Conservation (phyloP, 2,888 invertebrate species). For the Amiota mariae region DNA sequence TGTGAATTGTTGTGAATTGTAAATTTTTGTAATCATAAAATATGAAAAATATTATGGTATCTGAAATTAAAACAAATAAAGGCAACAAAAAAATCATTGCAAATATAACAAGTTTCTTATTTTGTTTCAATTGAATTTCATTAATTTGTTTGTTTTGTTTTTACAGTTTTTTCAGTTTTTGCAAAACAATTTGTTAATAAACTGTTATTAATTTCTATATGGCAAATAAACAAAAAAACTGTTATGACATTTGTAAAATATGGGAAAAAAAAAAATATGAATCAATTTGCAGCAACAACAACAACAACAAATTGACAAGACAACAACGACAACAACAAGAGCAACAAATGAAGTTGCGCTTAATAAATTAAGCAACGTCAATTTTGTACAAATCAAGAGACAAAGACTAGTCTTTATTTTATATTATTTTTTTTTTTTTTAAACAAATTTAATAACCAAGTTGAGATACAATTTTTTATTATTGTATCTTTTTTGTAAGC, state of each 20-base stretch:
- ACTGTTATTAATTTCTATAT: slow-evolving; percentile 8
- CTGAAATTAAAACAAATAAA: no score
- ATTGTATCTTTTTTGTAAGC: background rate
- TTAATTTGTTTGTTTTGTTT: no score
- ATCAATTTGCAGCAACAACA: slow-evolving; percentile 23
- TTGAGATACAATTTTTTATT: background rate
- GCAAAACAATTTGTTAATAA: slow-evolving; percentile 12
- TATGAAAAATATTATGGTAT: no score
- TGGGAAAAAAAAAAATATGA: slow-evolving; percentile 13
- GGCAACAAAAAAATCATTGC: no score
- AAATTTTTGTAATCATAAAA: no score
- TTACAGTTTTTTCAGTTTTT: no score
- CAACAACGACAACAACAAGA: background rate
- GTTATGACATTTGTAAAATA: slow-evolving; percentile 15
- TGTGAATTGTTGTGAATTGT: no score
- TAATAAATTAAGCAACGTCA: slow-evolving; percentile 9
- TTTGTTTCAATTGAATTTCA: background rate
- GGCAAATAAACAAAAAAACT: background rate
- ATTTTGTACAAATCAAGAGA: background rate
- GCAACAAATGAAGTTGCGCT: background rate
- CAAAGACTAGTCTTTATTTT: slow-evolving; percentile 3
- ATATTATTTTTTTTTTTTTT: background rate
- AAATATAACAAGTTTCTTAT: background rate
- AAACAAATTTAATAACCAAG: background rate
- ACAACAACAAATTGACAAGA: slow-evolving; percentile 11